Conservation (phyloP, 2,888 invertebrate species). For the Melieria crassipennis region DNA sequence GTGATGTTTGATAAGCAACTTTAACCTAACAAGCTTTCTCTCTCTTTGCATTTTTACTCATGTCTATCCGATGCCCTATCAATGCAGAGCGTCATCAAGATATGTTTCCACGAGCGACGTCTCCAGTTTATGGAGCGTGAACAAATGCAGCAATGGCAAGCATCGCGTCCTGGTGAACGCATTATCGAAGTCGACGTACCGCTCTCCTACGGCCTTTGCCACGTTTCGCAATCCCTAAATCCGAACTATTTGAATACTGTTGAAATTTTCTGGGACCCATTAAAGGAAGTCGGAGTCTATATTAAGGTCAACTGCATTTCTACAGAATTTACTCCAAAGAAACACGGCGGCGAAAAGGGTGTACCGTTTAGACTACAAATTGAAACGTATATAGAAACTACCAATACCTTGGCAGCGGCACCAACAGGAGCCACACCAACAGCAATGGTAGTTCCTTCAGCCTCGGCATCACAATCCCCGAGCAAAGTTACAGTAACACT, state of each 20-base stretch:
- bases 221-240: slow-evolving; percentile 79
- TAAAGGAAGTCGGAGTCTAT: slow-evolving; percentile 94
- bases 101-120: slow-evolving; percentile 95
- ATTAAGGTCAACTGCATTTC: slow-evolving; percentile 97
- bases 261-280: slow-evolving; percentile 94
- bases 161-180: slow-evolving; percentile 87
- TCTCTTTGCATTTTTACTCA: slow-evolving; percentile 59
- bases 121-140: slow-evolving; percentile 95
- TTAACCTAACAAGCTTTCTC: slow-evolving; percentile 23
- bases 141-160: slow-evolving; percentile 92
- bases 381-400: slow-evolving; percentile 75
- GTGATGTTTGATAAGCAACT: too few relatives aligned
- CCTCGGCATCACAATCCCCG: slow-evolving; percentile 15
- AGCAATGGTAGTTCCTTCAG: slow-evolving; percentile 39
- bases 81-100: slow-evolving; percentile 82
- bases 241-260: slow-evolving; percentile 78
- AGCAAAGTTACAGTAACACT: slow-evolving; percentile 36
- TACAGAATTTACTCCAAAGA: slow-evolving; percentile 97
- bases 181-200: slow-evolving; percentile 94
- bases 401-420: slow-evolving; percentile 44
- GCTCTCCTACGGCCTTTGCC: slow-evolving; percentile 89
- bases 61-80: neutral
- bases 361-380: slow-evolving; percentile 96
- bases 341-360: slow-evolving; percentile 98
- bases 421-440: slow-evolving; percentile 38